Evolutionary conservation across 2,888 invertebrate species (phyloP).

Genomic region (Ornithoptera alexandrae): DNA sequence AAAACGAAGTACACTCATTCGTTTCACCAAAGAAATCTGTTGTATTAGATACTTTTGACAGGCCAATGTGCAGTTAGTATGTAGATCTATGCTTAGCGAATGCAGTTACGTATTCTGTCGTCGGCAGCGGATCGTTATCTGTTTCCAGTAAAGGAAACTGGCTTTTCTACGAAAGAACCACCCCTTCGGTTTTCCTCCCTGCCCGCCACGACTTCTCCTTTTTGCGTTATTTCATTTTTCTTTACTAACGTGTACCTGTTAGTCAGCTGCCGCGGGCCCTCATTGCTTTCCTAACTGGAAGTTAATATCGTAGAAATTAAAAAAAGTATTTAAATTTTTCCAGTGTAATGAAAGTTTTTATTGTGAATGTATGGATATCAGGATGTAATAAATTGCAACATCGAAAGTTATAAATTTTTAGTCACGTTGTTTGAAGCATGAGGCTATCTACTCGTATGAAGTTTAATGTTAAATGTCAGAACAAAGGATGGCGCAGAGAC

Average conservation of each 20-base stretch:
- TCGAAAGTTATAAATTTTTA: conserved; percentile 23
- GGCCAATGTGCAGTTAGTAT: conserved; percentile 54
- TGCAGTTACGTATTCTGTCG: conserved; percentile 78
- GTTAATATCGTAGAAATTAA: conserved; percentile 44
- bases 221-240: conserved; percentile 79
- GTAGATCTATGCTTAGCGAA: conserved; percentile 69
- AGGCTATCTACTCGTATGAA: conserved; percentile 49
- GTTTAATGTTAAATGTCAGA: conserved; percentile 69
- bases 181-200: conserved; percentile 63
- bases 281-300: conserved; percentile 56
- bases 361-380: conserved; percentile 21
- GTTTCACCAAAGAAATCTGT: conserved; percentile 55
- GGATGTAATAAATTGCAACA: conserved; percentile 27
- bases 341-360: conserved; percentile 20
- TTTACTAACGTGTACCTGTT: conserved; percentile 75
- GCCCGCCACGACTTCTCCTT: conserved; percentile 64
- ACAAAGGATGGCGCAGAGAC: conserved; percentile 62
- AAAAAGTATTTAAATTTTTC: conserved; percentile 37
- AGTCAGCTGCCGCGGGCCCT: conserved; percentile 70
- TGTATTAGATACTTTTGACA: conserved; percentile 67
- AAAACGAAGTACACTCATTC: conserved; percentile 25
- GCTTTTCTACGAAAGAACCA: conserved; percentile 75
- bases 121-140: conserved; percentile 79
- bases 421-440: conserved; percentile 40
- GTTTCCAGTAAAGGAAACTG: conserved; percentile 79